Evolutionary conservation across 2,888 invertebrate genomes (phyloP).

Genomic region (Rhagonycha lutea): DNA sequence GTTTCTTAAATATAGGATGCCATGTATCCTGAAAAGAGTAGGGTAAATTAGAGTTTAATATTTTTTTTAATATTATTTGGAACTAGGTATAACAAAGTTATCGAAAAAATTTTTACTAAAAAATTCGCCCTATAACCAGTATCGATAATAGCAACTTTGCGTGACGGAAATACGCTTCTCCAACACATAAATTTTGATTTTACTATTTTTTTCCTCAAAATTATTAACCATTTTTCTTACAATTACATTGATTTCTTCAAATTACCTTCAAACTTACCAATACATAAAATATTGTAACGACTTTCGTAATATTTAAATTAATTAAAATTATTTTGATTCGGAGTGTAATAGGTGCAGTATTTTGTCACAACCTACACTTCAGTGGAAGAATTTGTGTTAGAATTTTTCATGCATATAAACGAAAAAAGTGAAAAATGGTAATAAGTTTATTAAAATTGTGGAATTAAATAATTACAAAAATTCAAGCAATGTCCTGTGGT

Average conservation of each 20-base stretch:
- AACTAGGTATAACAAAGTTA: background rate
- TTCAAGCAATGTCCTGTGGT: too few relatives aligned
- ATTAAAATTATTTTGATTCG: too few relatives aligned
- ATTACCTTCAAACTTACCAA: background rate
- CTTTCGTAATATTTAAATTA: too few relatives aligned
- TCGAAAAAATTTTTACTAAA: background rate
- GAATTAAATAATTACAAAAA: too few relatives aligned
- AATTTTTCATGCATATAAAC: too few relatives aligned
- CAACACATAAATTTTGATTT: background rate
- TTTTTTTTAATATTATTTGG: background rate
- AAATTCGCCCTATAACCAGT: background rate
- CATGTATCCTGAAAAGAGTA: background rate
- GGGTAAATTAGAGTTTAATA: background rate
- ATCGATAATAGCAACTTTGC: background rate
- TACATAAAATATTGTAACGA: background rate
- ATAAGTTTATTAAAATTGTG: too few relatives aligned
- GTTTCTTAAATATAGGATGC: background rate
- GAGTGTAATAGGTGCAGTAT: too few relatives aligned
- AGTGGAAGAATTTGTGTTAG: too few relatives aligned
- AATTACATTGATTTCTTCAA: background rate
- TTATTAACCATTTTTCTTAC: background rate
- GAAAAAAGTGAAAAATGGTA: too few relatives aligned
- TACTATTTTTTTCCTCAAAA: background rate
- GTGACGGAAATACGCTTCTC: background rate
- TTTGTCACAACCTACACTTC: too few relatives aligned